Percentiles rank a stretch among this genome's conserved stretches.
phyloP scores from a whole-genome alignment of 2,888 invertebrate species.

The Lymantria dispar region DNA sequence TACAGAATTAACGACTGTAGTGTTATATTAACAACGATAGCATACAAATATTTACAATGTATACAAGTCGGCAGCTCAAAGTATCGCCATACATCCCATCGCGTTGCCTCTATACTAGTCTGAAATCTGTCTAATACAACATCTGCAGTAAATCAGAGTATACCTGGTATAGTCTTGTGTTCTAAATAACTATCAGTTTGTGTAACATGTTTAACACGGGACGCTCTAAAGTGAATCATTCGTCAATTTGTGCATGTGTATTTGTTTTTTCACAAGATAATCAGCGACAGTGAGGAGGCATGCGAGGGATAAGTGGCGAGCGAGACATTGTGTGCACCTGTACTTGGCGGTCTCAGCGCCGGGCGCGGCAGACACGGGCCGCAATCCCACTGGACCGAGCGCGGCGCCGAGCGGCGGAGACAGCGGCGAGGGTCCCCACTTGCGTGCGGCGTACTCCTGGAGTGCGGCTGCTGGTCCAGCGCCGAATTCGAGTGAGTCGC shows the following conservation, averaged over 20 bases:
- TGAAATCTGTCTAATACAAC: background rate
- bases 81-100: slow-evolving; percentile 16
- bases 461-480: slow-evolving; percentile 63
- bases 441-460: slow-evolving; percentile 79
- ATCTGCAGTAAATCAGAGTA: background rate
- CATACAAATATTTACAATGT: slow-evolving; percentile 61
- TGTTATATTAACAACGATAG: slow-evolving; percentile 44
- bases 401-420: slow-evolving; percentile 88
- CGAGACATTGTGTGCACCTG: slow-evolving; percentile 66
- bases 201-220: too few species aligned
- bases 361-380: slow-evolving; percentile 87
- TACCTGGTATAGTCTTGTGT: background rate
- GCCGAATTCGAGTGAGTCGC: slow-evolving; percentile 83
- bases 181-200: too few species aligned
- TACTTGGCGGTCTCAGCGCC: slow-evolving; percentile 93
- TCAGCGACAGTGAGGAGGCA: too few species aligned
- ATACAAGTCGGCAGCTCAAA: slow-evolving; percentile 32
- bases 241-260: too few species aligned
- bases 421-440: slow-evolving; percentile 82
- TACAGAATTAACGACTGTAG: slow-evolving; percentile 47
- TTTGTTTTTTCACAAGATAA: too few species aligned
- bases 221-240: too few species aligned
- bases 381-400: slow-evolving; percentile 86
- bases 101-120: slow-evolving; percentile 11
- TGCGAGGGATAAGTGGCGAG: too few species aligned